Conservation (phyloP, 2,797 vertebrate genomes). For the Poeciliopsis paucimaculata region DNA sequence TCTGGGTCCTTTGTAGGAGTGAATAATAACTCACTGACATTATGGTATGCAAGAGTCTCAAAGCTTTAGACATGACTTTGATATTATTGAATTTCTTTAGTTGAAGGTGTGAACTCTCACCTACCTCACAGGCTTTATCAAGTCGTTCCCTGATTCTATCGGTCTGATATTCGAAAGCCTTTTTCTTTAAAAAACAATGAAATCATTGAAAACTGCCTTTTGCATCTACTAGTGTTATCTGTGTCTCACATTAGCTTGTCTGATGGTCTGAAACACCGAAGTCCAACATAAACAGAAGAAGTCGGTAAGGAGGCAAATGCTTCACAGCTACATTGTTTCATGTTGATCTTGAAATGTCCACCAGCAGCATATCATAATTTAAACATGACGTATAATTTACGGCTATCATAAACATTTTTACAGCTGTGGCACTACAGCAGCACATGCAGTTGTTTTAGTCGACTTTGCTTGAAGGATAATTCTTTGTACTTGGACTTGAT, state of each 20-base stretch:
- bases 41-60: neutral
- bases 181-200: neutral
- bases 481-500: neutral
- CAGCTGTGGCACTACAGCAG: neutral
- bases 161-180: neutral
- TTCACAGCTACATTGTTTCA: neutral
- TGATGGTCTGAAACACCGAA: neutral
- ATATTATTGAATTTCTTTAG: neutral
- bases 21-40: neutral
- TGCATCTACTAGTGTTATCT: neutral
- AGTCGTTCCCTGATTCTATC: neutral
- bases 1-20: neutral
- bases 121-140: neutral
- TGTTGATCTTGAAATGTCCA: neutral
- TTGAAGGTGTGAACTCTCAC: neutral
- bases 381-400: neutral
- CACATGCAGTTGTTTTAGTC: slow-evolving; percentile 6
- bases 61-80: neutral
- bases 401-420: neutral
- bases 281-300: neutral
- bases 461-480: slow-evolving; percentile 14
- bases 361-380: neutral
- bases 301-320: neutral
- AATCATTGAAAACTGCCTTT: neutral
- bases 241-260: neutral